Percentiles rank a stretch among this genome's conserved stretches.
These are phyloP conservation scores for Agrochola macilenta DNA, from an alignment of 2,888 invertebrate genomes.

Conservation along the genomic window DNA sequence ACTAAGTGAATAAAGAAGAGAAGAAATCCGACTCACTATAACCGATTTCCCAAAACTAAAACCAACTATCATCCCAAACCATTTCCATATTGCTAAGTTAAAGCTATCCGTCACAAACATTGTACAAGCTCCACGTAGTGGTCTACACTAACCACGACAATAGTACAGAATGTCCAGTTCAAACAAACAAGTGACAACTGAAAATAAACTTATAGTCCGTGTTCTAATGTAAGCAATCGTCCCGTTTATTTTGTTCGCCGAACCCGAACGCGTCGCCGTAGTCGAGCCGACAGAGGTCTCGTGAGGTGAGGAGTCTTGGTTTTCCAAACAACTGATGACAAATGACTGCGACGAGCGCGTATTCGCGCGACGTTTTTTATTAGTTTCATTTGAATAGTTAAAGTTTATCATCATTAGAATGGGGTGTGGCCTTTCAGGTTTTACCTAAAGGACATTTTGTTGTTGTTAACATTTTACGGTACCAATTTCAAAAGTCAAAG, in stretches of 20 bases:
- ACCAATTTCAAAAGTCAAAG: no score
- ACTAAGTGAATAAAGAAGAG: neutral
- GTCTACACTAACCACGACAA: neutral
- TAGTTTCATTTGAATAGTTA: neutral
- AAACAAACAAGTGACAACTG: neutral
- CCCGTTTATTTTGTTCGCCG: neutral
- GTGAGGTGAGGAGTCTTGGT: no score
- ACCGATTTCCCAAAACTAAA: neutral
- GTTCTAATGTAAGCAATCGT: neutral
- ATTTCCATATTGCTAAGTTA: conserved; percentile 30
- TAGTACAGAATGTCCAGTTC: neutral
- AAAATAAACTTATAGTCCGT: neutral
- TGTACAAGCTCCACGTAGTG: neutral
- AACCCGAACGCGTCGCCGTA: neutral
- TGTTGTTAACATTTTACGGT: no score
- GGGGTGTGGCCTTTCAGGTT: neutral
- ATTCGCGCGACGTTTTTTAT: neutral
- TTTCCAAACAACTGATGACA: neutral
- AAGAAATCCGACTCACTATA: neutral
- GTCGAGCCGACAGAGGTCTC: neutral
- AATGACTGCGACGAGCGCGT: neutral
- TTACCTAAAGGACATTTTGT: neutral
- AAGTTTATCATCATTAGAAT: neutral
- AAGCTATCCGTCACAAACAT: conserved; percentile 3
- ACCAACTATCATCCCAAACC: conserved; percentile 10